phyloP scores from a whole-genome alignment of 2,113 vertebrate genomes.

The Psilopogon haemacephalus region DNA sequence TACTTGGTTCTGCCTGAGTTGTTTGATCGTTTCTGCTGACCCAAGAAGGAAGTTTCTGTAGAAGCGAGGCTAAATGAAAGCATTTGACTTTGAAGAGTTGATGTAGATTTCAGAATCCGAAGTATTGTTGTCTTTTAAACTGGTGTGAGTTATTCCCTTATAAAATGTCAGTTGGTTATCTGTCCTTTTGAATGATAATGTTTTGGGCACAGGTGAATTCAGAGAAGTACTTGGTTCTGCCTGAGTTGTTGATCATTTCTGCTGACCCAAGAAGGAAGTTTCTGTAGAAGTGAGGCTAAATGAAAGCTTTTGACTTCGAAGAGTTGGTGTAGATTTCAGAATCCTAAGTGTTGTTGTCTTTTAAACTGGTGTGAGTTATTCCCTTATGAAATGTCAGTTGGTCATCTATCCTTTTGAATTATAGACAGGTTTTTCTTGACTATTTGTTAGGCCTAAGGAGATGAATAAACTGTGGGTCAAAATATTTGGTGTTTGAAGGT shows the following conservation, averaged over 20 bases:
- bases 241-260: neutral
- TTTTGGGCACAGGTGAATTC: conserved; percentile 84
- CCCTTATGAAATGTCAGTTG: neutral
- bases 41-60: neutral
- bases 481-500: neutral
- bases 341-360: neutral
- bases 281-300: neutral
- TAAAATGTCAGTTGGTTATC: neutral
- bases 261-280: neutral
- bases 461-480: neutral
- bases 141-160: neutral
- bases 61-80: neutral
- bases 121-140: neutral
- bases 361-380: neutral
- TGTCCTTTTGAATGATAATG: neutral
- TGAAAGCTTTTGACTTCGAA: neutral
- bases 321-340: neutral
- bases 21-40: neutral
- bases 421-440: neutral
- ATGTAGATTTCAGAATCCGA: neutral
- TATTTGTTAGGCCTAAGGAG: neutral
- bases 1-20: neutral
- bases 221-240: neutral
- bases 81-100: neutral
- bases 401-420: neutral